phyloP scores from a whole-genome alignment of 2,888 invertebrate genomes.

The Acleris literana region DNA sequence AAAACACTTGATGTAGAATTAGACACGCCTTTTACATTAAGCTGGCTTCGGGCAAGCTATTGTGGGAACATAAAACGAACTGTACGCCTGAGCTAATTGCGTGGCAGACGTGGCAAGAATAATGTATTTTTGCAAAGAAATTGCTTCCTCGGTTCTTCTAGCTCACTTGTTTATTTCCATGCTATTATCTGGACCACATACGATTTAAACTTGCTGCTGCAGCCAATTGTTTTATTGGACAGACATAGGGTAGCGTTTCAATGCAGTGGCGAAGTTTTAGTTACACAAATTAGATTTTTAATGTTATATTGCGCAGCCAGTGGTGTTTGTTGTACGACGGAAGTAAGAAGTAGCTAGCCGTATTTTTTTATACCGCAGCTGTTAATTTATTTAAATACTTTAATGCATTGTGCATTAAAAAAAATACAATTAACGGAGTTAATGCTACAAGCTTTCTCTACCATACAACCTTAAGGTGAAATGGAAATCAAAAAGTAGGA shows the following conservation, averaged over 20 bases:
- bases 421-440: too few relatives aligned
- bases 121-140: constrained; percentile 50
- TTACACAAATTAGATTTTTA: not conserved
- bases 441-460: too few relatives aligned
- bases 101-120: constrained; percentile 63
- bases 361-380: too few relatives aligned
- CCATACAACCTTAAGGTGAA: too few relatives aligned
- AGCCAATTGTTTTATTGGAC: constrained; percentile 1
- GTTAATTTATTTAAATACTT: too few relatives aligned
- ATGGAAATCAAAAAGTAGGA: too few relatives aligned
- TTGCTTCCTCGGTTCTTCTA: constrained; percentile 43
- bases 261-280: too few relatives aligned
- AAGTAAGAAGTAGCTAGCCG: too few relatives aligned
- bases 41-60: constrained; percentile 51
- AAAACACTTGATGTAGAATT: constrained; percentile 62
- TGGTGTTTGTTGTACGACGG: not conserved
- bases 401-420: too few relatives aligned
- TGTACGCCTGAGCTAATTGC: constrained; percentile 60
- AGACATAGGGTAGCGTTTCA: too few relatives aligned
- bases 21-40: constrained; percentile 66
- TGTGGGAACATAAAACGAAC: constrained; percentile 57
- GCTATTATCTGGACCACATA: constrained; percentile 37
- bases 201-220: constrained; percentile 19
- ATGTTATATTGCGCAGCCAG: constrained; percentile 16
- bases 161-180: constrained; percentile 42